phyloP scores from a whole-genome alignment of 92 coral and sea anemone genomes.

The Heteractis magnifica region DNA sequence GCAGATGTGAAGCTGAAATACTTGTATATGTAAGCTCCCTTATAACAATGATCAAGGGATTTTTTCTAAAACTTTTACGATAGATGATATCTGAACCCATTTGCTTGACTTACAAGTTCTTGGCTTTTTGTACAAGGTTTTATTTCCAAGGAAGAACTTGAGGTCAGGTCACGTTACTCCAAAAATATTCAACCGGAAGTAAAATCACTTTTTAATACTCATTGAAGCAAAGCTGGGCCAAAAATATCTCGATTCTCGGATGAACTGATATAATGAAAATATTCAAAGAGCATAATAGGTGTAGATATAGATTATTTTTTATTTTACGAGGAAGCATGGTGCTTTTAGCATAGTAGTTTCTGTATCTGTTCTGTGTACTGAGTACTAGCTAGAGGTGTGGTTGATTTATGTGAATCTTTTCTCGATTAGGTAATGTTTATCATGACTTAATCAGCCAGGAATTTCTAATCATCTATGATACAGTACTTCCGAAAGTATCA shows the following conservation, averaged over 20 bases:
- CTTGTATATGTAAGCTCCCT: background rate
- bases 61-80: background rate
- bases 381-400: constrained; percentile 3
- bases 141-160: background rate
- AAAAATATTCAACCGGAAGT: constrained; percentile 22
- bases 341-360: background rate
- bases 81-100: no score
- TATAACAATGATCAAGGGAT: background rate
- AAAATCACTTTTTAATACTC: background rate
- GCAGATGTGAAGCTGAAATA: background rate
- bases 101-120: no score
- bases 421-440: background rate
- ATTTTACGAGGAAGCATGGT: background rate
- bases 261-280: background rate
- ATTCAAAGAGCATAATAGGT: background rate
- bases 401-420: background rate
- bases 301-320: background rate
- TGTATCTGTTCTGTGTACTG: background rate
- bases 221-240: background rate
- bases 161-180: background rate
- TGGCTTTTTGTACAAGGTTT: background rate
- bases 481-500: background rate
- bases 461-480: background rate
- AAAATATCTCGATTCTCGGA: background rate
- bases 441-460: background rate